Evolutionary conservation across 2,888 invertebrate genomes (phyloP).

Genomic region (Chymomyza procnemis): DNA sequence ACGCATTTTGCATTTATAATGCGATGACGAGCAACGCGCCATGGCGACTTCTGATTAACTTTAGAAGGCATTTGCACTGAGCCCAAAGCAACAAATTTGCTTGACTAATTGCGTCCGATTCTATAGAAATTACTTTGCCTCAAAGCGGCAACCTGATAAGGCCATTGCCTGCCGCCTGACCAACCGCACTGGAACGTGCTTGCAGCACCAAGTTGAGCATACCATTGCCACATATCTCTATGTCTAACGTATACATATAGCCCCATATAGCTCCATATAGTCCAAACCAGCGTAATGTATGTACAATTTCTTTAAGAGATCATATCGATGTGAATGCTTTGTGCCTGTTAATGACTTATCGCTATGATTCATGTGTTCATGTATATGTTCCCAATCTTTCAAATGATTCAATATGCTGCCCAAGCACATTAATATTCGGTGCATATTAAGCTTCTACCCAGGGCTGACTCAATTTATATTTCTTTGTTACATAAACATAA

Average conservation of each 20-base stretch:
- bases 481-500: slow-evolving; percentile 39
- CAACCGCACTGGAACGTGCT: slow-evolving; percentile 8
- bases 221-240: too few relatives aligned
- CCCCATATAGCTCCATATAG: slow-evolving; percentile 29
- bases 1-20: slow-evolving; percentile 77
- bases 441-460: slow-evolving; percentile 53
- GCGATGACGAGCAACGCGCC: slow-evolving; percentile 19
- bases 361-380: not conserved
- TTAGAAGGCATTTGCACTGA: slow-evolving; percentile 21
- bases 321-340: slow-evolving; percentile 63
- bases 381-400: slow-evolving; percentile 23
- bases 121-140: slow-evolving; percentile 36
- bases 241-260: not conserved
- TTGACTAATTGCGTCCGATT: slow-evolving; percentile 75
- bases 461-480: slow-evolving; percentile 2
- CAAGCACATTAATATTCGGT: slow-evolving; percentile 28
- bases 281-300: slow-evolving; percentile 57
- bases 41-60: slow-evolving; percentile 74
- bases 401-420: slow-evolving; percentile 68
- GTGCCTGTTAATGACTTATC: slow-evolving; percentile 37
- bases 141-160: slow-evolving; percentile 49
- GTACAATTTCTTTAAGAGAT: slow-evolving; percentile 63
- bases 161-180: slow-evolving; percentile 22
- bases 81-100: slow-evolving; percentile 49
- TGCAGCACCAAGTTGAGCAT: not conserved